These are phyloP conservation scores for Solenopsis fugax DNA, from an alignment of 1,140 invertebrate species.

Conservation along the genomic window DNA sequence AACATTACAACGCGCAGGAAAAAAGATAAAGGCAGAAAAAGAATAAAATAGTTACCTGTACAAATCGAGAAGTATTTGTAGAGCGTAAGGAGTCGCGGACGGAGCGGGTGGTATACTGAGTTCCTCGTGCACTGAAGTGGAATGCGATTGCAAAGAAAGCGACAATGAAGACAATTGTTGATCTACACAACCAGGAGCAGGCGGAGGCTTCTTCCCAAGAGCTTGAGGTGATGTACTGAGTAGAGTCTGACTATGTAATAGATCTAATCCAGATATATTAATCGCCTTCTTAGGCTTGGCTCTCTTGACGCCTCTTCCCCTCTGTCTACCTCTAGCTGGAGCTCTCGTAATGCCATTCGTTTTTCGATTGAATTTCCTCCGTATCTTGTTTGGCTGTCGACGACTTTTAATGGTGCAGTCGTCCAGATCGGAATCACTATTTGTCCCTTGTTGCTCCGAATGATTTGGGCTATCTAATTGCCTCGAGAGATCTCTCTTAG, in stretches of 20 bases:
- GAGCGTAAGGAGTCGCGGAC: slow-evolving; percentile 92
- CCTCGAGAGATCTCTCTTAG: slow-evolving; percentile 84
- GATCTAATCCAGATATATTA: slow-evolving; percentile 94
- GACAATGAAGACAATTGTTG: slow-evolving; percentile 94
- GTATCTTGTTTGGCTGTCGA: slow-evolving; percentile 82
- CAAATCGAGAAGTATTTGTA: slow-evolving; percentile 94
- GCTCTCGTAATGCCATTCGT: slow-evolving; percentile 83
- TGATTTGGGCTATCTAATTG: slow-evolving; percentile 84
- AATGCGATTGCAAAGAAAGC: slow-evolving; percentile 86
- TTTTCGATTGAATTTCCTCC: slow-evolving; percentile 85
- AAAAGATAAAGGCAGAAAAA: background rate
- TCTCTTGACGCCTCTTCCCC: slow-evolving; percentile 87
- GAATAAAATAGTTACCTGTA: slow-evolving; percentile 85
- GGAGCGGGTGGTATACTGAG: slow-evolving; percentile 92
- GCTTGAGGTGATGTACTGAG: slow-evolving; percentile 93
- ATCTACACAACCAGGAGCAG: slow-evolving; percentile 95
- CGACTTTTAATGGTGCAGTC: slow-evolving; percentile 80
- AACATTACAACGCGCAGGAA: background rate
- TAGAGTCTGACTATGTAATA: slow-evolving; percentile 96
- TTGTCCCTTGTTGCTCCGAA: slow-evolving; percentile 81
- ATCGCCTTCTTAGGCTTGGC: slow-evolving; percentile 89
- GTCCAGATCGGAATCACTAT: slow-evolving; percentile 83
- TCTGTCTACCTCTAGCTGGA: slow-evolving; percentile 83
- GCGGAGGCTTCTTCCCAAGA: slow-evolving; percentile 90
- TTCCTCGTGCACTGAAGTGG: slow-evolving; percentile 91